Conservation (phyloP, 2,113 vertebrate species). For the Xiphorhynchus elegans region DNA sequence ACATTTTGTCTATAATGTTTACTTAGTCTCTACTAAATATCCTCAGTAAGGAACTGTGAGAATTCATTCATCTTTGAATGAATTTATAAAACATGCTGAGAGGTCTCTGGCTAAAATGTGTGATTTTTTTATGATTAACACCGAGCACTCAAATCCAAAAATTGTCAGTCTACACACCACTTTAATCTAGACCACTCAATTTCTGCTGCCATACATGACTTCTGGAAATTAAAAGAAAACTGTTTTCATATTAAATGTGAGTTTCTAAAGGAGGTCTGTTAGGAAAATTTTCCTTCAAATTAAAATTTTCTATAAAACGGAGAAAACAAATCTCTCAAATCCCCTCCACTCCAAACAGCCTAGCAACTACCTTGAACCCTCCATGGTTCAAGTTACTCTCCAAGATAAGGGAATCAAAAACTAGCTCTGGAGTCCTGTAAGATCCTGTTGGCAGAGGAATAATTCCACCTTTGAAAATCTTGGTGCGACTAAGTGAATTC, state of each 20-base stretch:
- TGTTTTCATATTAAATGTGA: not conserved
- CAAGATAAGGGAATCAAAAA: constrained; percentile 6
- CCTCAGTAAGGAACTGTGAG: constrained; percentile 20
- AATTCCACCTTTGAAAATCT: constrained; percentile 30
- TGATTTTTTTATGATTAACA: not conserved
- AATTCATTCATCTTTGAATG: constrained; percentile 45
- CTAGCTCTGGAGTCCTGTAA: not conserved
- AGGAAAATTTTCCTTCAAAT: constrained; percentile 21
- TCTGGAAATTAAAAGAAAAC: not conserved
- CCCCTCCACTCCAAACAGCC: not conserved
- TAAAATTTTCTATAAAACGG: constrained; percentile 16
- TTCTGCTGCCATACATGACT: not conserved
- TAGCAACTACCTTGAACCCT: constrained; percentile 35
- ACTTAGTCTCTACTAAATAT: not conserved
- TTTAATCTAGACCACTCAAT: not conserved
- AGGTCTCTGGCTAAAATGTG: not conserved
- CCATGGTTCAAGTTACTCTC: constrained; percentile 37
- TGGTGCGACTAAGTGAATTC: not conserved
- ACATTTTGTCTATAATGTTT: constrained; percentile 37
- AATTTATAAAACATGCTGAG: constrained; percentile 32
- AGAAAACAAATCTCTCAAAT: constrained; percentile 15
- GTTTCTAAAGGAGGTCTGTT: not conserved
- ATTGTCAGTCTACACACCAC: not conserved
- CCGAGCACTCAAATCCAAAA: not conserved
- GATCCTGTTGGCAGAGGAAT: not conserved